Conservation (phyloP, 2,888 invertebrate genomes). For the Hemicrepidius hirtus region DNA sequence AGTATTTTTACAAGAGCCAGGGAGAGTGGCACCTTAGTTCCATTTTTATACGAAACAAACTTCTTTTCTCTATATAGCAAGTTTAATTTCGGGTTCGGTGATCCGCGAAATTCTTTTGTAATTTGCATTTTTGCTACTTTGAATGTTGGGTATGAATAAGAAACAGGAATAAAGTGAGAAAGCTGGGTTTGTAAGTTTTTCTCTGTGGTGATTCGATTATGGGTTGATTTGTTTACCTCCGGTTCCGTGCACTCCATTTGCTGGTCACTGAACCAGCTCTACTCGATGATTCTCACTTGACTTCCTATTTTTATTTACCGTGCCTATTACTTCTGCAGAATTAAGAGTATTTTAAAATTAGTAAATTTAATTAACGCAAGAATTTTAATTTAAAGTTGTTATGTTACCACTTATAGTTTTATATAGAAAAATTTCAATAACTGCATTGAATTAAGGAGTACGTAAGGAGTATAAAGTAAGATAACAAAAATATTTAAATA, state of each 20-base stretch:
- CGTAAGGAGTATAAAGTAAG: too few species aligned
- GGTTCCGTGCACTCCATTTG: conserved; percentile 70
- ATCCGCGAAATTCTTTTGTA: conserved; percentile 30
- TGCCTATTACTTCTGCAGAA: conserved; percentile 1
- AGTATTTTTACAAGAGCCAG: not conserved
- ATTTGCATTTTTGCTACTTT: conserved; percentile 38
- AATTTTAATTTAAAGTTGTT: too few species aligned
- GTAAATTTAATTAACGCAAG: too few species aligned
- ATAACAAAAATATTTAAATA: too few species aligned
- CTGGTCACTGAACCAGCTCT: conserved; percentile 69
- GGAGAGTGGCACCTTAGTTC: not conserved
- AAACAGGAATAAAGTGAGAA: conserved; percentile 38
- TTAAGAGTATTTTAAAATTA: not conserved
- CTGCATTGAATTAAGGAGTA: too few species aligned
- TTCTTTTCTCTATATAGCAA: not conserved
- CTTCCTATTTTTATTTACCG: conserved; percentile 59
- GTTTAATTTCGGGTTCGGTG: conserved; percentile 37
- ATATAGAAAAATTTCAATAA: too few species aligned
- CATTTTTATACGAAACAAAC: not conserved
- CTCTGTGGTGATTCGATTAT: conserved; percentile 68
- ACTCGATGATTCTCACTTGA: conserved; percentile 63
- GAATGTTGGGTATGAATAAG: conserved; percentile 39
- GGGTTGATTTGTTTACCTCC: conserved; percentile 70
- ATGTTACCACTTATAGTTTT: too few species aligned
- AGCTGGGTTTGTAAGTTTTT: conserved; percentile 54